These are phyloP conservation scores for Andricus curvator DNA, from an alignment of 2,888 invertebrate genomes.

Conservation along the genomic window DNA sequence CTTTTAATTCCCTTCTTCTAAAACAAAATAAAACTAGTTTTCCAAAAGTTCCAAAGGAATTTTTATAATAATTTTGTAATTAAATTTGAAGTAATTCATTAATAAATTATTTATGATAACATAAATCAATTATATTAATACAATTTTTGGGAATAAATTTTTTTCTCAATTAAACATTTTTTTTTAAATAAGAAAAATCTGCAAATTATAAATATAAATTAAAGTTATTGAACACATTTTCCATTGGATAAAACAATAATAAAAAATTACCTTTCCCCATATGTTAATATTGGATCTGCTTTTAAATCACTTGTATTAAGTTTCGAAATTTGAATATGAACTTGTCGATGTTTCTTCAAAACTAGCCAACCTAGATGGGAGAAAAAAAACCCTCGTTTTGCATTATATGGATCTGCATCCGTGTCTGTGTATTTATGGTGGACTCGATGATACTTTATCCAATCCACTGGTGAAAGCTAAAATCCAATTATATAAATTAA, in stretches of 20 bases:
- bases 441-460: slow-evolving; percentile 3
- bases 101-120: too few species aligned
- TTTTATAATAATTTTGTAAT: too few species aligned
- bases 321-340: neutral
- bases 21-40: too few species aligned
- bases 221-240: too few species aligned
- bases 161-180: too few species aligned
- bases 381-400: slow-evolving; percentile 5
- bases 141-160: too few species aligned
- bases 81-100: too few species aligned
- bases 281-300: neutral
- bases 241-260: neutral
- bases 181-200: too few species aligned
- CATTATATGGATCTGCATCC: slow-evolving; percentile 17
- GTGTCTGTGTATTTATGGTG: slow-evolving; percentile 18
- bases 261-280: slow-evolving; percentile 13
- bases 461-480: slow-evolving; percentile 7
- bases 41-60: too few species aligned
- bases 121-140: too few species aligned
- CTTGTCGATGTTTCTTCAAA: neutral
- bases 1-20: too few species aligned
- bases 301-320: slow-evolving; percentile 19
- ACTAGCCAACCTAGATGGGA: neutral
- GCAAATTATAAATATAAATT: too few species aligned
- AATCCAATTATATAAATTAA: neutral